Base-by-base conservation (phyloP, 2,113 vertebrate species). In the Columbina picui region DNA sequence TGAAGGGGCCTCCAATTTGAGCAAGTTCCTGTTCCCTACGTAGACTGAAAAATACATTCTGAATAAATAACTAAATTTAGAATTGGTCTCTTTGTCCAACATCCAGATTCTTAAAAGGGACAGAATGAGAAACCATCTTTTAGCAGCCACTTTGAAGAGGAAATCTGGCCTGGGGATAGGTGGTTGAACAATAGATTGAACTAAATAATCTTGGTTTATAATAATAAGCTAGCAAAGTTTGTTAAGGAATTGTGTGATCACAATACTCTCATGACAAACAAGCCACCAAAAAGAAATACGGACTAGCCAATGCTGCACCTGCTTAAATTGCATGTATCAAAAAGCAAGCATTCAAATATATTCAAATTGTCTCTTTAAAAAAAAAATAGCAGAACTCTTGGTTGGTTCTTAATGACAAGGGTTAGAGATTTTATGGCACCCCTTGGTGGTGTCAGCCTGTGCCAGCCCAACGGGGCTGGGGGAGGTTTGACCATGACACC, bases 321-420 rank as follows among this genome's bases (percentile, higher is more conserved):
- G 45, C 64, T 65, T 50, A 14, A 9, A 23, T 5, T 36, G 13
- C 0, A 0, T 3, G 32, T 6, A 2, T 3, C 1, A 0, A 22
- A 36, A 45, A 57, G 22, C 17, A 53, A n/a, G 27, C 7, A 12
- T 34, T 12, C 23, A 13, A 18, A n/a, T 20, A 9, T 7, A 6
- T 5, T 65, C 41, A 39, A 21, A 41, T 41, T 34, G 18, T 4
- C 27, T 38, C 26, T 29, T 11, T 14, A 76, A 10, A 50, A 13
- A 3, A 3, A 21, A 60, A 43, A 6, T 0, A 21, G 7, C 11
- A 63, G 6, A 74, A 27, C 17, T 27, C 56, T 34, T 5, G 1
- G 43, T 12, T 75, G 38, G 34, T 7, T 68, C 18, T 36, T 12
- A 16, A 3, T 0, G 1, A 1, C 0, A 7, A 29, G 0, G 8